Evolutionary conservation across 2,113 vertebrate species (phyloP).

Genomic region (Notechis scutatus): DNA sequence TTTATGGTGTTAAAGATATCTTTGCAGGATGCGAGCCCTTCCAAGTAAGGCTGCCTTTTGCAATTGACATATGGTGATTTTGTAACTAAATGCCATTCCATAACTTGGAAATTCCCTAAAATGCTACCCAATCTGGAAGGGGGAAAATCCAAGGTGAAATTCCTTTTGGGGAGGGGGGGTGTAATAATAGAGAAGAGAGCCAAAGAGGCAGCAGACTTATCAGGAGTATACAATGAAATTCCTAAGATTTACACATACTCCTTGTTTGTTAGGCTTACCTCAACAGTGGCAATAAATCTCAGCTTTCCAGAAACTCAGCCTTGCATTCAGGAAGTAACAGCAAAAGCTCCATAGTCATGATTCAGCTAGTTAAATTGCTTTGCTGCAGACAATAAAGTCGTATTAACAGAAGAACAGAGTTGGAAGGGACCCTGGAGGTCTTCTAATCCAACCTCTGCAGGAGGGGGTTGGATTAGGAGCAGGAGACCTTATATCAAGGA

Average conservation of each 20-base stretch:
- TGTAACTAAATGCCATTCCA: neutral
- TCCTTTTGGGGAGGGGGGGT: neutral
- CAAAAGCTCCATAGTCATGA: neutral
- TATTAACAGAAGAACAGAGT: neutral
- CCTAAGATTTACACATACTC: neutral
- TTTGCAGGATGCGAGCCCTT: neutral
- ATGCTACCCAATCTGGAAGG: neutral
- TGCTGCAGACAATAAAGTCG: neutral
- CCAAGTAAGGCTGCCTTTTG: neutral
- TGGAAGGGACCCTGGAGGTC: no score
- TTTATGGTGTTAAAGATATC: neutral
- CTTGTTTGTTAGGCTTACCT: neutral
- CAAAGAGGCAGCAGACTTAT: neutral
- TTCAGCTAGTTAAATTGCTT: neutral
- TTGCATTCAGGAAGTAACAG: neutral
- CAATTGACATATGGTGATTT: neutral
- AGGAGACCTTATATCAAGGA: neutral
- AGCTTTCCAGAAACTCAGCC: neutral
- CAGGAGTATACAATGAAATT: neutral
- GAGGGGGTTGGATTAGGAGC: no score
- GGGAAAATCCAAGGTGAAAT: neutral
- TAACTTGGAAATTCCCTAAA: neutral
- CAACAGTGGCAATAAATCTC: neutral
- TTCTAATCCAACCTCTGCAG: neutral
- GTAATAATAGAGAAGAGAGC: neutral